phyloP scores from a whole-genome alignment of 1,140 invertebrate genomes.

The Brachionus asplanchnoidis region DNA sequence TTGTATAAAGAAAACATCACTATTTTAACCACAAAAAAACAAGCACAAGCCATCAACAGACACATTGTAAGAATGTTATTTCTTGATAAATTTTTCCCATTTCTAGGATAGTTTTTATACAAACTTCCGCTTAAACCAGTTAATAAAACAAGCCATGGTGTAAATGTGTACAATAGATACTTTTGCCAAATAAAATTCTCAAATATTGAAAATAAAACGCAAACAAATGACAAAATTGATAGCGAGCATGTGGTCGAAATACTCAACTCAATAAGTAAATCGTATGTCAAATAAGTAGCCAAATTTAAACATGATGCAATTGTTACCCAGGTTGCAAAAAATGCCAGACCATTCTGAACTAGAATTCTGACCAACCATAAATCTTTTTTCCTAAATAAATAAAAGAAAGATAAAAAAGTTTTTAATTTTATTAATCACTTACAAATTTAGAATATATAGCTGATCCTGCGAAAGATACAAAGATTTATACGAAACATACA shows the following conservation, averaged over 20 bases:
- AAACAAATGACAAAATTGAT: constrained; percentile 42
- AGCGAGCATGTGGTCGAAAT: constrained; percentile 45
- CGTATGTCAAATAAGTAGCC: constrained; percentile 47
- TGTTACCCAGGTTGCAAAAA: constrained; percentile 51
- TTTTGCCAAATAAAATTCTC: constrained; percentile 48
- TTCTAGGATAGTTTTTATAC: background rate
- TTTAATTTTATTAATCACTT: background rate
- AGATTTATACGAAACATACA: background rate
- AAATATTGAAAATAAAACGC: constrained; percentile 45
- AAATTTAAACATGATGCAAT: constrained; percentile 51
- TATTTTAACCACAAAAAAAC: background rate
- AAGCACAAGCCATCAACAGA: background rate
- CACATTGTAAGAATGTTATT: constrained; percentile 16
- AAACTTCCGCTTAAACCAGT: constrained; percentile 47
- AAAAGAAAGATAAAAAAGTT: background rate
- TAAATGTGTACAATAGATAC: constrained; percentile 48
- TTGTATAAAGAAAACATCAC: constrained; percentile 20
- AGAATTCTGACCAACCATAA: constrained; percentile 49
- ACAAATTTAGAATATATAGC: background rate
- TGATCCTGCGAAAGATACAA: background rate
- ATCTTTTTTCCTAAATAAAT: constrained; percentile 43
- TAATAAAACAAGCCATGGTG: constrained; percentile 49
- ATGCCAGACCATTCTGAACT: constrained; percentile 51
- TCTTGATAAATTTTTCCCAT: background rate
- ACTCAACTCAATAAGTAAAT: constrained; percentile 4